Conservation (phyloP, 2,797 vertebrate species). For the Columba guinea region DNA sequence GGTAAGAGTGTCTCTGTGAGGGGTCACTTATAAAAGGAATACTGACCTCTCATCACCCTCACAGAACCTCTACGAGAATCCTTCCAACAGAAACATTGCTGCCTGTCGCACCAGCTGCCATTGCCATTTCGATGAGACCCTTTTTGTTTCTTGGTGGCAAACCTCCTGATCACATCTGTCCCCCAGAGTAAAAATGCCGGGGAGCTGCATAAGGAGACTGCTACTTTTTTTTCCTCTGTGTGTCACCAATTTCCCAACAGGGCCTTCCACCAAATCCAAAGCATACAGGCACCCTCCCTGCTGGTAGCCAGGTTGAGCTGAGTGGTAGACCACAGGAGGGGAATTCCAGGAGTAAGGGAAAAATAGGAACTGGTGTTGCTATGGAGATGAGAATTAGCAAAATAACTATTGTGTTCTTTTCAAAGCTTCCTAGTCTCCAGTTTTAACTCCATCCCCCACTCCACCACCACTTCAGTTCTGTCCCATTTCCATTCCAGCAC, state of each 20-base stretch:
- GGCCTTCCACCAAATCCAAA: neutral
- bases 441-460: neutral
- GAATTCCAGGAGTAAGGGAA: slow-evolving; percentile 35
- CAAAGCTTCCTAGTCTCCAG: neutral
- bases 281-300: neutral
- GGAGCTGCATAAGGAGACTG: neutral
- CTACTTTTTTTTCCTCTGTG: neutral
- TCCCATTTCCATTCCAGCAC: neutral
- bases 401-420: slow-evolving; percentile 40
- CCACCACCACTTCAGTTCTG: neutral
- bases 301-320: neutral
- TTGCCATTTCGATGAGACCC: neutral
- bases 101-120: neutral
- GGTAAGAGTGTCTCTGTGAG: neutral
- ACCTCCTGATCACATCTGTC: neutral
- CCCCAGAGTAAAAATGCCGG: neutral
- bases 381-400: slow-evolving; percentile 45
- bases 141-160: neutral
- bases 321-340: neutral
- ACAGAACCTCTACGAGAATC: neutral
- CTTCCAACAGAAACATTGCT: neutral
- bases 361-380: slow-evolving; percentile 20
- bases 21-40: neutral
- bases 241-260: neutral
- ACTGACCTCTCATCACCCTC: neutral